Conservation (phyloP, 2,888 invertebrate species). For the Epiblema foenella region DNA sequence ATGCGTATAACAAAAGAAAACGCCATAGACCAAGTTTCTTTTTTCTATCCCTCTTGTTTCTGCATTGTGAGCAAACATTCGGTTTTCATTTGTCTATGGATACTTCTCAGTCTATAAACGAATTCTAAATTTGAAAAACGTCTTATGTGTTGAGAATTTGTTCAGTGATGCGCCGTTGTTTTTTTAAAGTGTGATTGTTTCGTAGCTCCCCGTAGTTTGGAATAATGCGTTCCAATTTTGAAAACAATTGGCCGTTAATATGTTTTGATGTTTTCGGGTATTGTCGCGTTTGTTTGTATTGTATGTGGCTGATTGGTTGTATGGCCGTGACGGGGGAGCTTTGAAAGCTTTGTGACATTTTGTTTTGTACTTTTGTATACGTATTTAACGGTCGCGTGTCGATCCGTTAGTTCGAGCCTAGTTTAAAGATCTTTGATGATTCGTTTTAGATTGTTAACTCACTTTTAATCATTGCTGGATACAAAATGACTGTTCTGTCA, state of each 20-base stretch:
- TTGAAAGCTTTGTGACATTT: slow-evolving; percentile 43
- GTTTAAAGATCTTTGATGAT: slow-evolving; percentile 25
- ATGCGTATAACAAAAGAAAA: slow-evolving; percentile 62
- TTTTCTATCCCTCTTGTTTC: slow-evolving; percentile 58
- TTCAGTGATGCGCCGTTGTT: not conserved
- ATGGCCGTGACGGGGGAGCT: slow-evolving; percentile 67
- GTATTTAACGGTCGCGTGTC: slow-evolving; percentile 45
- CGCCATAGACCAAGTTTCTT: slow-evolving; percentile 48
- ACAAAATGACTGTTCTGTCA: not conserved
- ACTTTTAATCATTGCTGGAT: not conserved
- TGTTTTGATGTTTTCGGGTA: slow-evolving; percentile 80
- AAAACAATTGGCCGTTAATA: slow-evolving; percentile 78
- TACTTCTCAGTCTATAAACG: slow-evolving; percentile 63
- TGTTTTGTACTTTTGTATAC: slow-evolving; percentile 39
- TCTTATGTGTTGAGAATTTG: slow-evolving; percentile 4
- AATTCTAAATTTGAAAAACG: slow-evolving; percentile 42
- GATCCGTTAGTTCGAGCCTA: slow-evolving; percentile 36
- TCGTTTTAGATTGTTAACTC: not conserved
- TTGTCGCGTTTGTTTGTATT: slow-evolving; percentile 63
- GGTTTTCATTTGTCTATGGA: slow-evolving; percentile 58
- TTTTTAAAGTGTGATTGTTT: slow-evolving; percentile 39
- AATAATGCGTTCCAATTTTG: slow-evolving; percentile 76
- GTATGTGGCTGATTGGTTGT: slow-evolving; percentile 66
- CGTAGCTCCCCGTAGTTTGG: slow-evolving; percentile 73
- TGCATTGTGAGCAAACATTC: slow-evolving; percentile 66